phyloP scores from a whole-genome alignment of 2,113 vertebrate species.

The Coracopsis vasa region DNA sequence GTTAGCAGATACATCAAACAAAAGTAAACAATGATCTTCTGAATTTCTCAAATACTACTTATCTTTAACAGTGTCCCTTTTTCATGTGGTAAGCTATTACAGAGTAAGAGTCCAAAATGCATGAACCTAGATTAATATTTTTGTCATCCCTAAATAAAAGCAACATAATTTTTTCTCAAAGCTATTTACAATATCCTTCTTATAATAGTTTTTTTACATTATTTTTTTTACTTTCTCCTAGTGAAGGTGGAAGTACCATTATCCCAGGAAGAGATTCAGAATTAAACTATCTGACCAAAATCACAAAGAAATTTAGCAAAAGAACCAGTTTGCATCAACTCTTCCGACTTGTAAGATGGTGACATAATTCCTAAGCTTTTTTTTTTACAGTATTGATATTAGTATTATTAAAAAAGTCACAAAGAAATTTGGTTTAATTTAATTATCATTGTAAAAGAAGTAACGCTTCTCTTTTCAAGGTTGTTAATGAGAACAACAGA shows the following conservation, averaged over 20 bases:
- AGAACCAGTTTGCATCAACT: not conserved
- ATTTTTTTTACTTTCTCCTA: not conserved
- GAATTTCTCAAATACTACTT: not conserved
- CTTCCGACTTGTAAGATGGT: not conserved
- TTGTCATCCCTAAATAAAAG: not conserved
- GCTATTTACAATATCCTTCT: not conserved
- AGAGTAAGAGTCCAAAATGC: not conserved
- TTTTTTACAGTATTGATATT: not conserved
- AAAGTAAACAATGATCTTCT: not conserved
- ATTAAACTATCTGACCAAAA: not conserved
- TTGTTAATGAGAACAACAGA: not conserved
- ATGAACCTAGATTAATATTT: not conserved
- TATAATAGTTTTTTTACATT: not conserved
- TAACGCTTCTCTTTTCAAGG: not conserved
- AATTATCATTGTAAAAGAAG: not conserved
- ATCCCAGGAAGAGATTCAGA: not conserved
- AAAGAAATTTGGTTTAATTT: not conserved
- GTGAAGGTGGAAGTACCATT: not conserved
- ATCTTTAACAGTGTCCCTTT: not conserved
- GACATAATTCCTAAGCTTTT: not conserved
- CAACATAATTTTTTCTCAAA: not conserved
- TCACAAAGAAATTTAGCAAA: not conserved
- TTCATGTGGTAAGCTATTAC: not conserved
- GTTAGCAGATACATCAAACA: not conserved
- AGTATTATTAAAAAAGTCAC: not conserved